These are phyloP conservation scores for Drosophila rufa DNA, from an alignment of 1,140 invertebrate genomes.

Conservation along the genomic window DNA sequence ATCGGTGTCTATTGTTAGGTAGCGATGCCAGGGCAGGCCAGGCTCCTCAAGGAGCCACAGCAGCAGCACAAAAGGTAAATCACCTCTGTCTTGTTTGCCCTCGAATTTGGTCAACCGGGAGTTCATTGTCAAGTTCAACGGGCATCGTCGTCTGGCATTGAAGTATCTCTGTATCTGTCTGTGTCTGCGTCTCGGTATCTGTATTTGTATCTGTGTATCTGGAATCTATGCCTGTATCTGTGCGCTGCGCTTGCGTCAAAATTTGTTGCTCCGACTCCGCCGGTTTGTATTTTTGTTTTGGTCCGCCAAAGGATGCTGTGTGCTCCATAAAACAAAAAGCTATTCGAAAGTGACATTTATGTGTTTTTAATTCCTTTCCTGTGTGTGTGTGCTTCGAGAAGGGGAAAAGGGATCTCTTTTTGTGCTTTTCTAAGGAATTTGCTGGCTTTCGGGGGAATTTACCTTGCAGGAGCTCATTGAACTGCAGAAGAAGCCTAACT, in stretches of 20 bases:
- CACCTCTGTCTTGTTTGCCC: constrained; percentile 50
- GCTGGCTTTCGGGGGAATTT: constrained; percentile 56
- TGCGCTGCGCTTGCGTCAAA: constrained; percentile 77
- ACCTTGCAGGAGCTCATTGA: constrained; percentile 71
- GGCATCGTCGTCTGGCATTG: constrained; percentile 43
- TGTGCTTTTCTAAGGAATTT: constrained; percentile 70
- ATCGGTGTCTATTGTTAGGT: constrained; percentile 44
- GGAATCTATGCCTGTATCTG: constrained; percentile 43
- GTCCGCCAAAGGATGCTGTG: constrained; percentile 61
- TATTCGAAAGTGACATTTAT: constrained; percentile 81
- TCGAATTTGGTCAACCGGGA: constrained; percentile 52
- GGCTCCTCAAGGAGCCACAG: constrained; percentile 25
- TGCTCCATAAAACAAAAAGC: constrained; percentile 81
- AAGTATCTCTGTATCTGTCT: constrained; percentile 20
- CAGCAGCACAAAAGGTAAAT: constrained; percentile 50
- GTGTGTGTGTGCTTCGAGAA: constrained; percentile 13
- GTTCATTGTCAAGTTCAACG: constrained; percentile 61
- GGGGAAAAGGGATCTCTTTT: constrained; percentile 26
- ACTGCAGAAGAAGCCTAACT: constrained; percentile 37
- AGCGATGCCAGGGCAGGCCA: constrained; percentile 10
- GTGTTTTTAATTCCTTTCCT: constrained; percentile 78
- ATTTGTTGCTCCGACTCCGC: constrained; percentile 55
- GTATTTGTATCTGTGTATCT: constrained; percentile 50
- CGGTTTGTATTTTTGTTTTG: constrained; percentile 37
- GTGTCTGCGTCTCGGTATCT: constrained; percentile 14